phyloP scores from a whole-genome alignment of 2,888 invertebrate genomes.

The Papilio demoleus region DNA sequence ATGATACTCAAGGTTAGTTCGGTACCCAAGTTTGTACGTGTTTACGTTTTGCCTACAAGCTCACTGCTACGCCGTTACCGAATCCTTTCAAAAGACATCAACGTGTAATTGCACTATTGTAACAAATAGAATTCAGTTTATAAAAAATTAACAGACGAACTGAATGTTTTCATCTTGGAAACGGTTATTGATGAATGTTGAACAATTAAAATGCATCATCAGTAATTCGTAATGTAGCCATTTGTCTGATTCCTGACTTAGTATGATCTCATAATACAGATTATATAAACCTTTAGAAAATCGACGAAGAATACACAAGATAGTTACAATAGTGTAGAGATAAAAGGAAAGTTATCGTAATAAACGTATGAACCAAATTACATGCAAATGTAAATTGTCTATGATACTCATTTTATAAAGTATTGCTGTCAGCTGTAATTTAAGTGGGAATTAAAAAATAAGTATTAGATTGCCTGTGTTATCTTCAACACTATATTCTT shows the following conservation, averaged over 20 bases:
- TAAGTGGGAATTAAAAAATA: no score
- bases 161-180: neutral
- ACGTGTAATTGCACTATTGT: neutral
- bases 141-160: neutral
- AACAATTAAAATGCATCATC: neutral
- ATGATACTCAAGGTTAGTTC: neutral
- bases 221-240: neutral
- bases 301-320: no score
- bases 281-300: neutral
- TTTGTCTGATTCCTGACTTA: neutral
- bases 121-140: constrained; percentile 2
- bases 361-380: no score
- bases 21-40: neutral
- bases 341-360: neutral
- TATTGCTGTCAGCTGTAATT: no score
- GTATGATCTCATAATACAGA: neutral
- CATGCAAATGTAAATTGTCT: no score
- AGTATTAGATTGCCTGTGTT: no score
- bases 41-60: neutral
- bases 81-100: constrained; percentile 8
- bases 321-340: no score
- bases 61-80: neutral
- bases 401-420: no score
- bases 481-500: no score
- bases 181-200: neutral